phyloP scores from a whole-genome alignment of 1,140 invertebrate genomes.

The Meloidogyne exigua region DNA sequence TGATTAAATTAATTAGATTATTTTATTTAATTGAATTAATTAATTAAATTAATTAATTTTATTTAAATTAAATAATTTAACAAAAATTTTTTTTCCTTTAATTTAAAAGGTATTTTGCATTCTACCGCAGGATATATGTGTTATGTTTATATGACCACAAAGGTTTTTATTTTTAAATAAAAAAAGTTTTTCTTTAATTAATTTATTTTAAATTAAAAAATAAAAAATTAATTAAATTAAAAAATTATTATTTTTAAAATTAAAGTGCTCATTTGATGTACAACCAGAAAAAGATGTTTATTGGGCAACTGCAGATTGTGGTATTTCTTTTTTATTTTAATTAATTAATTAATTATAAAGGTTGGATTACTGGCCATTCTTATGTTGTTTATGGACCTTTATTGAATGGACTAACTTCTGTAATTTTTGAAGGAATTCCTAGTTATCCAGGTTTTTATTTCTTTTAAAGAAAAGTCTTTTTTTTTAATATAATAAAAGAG shows the following conservation, averaged over 20 bases:
- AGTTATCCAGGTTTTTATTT: conserved; percentile 66
- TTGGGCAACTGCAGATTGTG: conserved; percentile 97
- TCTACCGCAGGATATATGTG: conserved; percentile 84
- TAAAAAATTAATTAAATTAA: no score
- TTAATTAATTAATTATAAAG: conserved; percentile 65
- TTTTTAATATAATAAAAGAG: no score
- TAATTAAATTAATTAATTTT: no score
- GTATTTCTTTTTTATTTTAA: background rate
- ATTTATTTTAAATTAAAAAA: no score
- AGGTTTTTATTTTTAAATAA: conserved; percentile 68
- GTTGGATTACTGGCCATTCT: conserved; percentile 88
- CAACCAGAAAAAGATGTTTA: conserved; percentile 80
- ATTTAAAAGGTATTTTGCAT: conserved; percentile 79
- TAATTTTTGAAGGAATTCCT: conserved; percentile 94
- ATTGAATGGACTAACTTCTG: conserved; percentile 85
- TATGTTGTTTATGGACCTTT: conserved; percentile 92
- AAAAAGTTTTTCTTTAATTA: no score
- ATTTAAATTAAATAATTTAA: no score
- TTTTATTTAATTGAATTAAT: no score
- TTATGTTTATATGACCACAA: conserved; percentile 72
- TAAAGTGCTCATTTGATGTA: conserved; percentile 79
- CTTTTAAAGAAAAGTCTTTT: no score
- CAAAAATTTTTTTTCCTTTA: no score
- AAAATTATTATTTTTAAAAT: background rate
- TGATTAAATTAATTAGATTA: no score